A percentile compares a stretch with the other conserved stretches of the same genome.
phyloP scores from a whole-genome alignment of 2,888 invertebrate species.

The Drosophila paranaensis region DNA sequence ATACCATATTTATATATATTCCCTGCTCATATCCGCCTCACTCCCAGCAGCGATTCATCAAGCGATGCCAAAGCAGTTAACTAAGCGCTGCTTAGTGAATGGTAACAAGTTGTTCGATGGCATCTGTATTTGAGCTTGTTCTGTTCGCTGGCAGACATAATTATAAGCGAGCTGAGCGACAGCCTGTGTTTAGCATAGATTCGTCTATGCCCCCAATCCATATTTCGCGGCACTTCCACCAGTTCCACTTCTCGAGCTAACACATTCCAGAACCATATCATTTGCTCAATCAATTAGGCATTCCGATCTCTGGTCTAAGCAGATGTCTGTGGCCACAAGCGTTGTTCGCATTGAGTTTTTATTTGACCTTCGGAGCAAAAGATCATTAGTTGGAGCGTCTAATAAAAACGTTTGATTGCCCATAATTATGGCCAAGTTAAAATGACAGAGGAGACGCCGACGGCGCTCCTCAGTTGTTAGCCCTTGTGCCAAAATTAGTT shows the following conservation, averaged over 20 bases:
- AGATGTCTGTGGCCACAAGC: conserved; percentile 30
- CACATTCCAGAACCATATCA: conserved; percentile 49
- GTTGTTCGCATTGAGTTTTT: conserved; percentile 14
- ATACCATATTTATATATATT: background rate
- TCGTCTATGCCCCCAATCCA: conserved; percentile 36
- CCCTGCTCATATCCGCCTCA: conserved; percentile 1
- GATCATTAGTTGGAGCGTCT: conserved; percentile 68
- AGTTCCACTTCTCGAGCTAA: conserved; percentile 26
- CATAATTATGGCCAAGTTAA: conserved; percentile 62
- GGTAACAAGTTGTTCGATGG: conserved; percentile 15
- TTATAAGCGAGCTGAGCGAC: background rate
- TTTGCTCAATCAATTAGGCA: conserved; percentile 66
- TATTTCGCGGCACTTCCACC: conserved; percentile 35
- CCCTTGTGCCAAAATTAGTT: conserved; percentile 57
- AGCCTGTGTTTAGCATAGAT: conserved; percentile 21
- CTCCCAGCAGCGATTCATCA: too few relatives aligned
- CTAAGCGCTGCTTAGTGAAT: background rate
- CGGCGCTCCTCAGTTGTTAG: conserved; percentile 42
- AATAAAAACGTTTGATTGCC: conserved; percentile 71
- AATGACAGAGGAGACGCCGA: conserved; percentile 53
- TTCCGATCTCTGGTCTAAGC: conserved; percentile 33
- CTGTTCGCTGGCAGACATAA: too few relatives aligned
- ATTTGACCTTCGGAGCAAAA: conserved; percentile 43
- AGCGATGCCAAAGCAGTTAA: too few relatives aligned
- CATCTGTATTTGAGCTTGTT: background rate